Percentiles rank a stretch among this genome's conserved stretches.
Conservation (phyloP, 2,888 invertebrate species). For the Bimastos eiseni region DNA sequence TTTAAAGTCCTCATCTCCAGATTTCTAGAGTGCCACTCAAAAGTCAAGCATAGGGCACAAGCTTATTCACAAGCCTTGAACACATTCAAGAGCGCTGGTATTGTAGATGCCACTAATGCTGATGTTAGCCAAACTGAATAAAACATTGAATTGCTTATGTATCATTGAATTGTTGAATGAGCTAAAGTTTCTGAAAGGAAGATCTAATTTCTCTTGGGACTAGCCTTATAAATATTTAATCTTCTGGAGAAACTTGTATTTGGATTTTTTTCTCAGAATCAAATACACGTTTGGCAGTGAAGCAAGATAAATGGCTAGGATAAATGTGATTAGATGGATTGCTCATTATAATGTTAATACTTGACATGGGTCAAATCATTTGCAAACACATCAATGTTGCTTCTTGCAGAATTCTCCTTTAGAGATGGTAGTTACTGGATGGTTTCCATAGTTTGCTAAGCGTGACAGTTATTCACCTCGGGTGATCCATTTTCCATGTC, state of each 20-base stretch:
- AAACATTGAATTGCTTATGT: background rate
- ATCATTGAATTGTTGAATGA: background rate
- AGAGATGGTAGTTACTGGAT: background rate
- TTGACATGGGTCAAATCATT: background rate
- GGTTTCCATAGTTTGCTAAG: slow-evolving; percentile 21
- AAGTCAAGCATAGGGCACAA: no score
- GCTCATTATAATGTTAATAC: background rate
- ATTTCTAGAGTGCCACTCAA: no score
- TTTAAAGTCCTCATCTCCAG: no score
- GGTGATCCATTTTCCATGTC: slow-evolving; percentile 16
- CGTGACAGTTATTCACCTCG: slow-evolving; percentile 14
- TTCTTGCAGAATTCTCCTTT: slow-evolving; percentile 3
- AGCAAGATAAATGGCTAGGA: background rate
- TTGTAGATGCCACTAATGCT: background rate
- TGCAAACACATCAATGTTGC: background rate
- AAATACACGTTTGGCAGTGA: background rate
- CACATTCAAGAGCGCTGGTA: no score
- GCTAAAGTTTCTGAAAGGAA: background rate
- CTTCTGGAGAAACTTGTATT: background rate
- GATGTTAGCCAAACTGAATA: no score
- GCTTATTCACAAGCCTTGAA: no score
- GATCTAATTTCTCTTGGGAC: background rate
- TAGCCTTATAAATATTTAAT: background rate
- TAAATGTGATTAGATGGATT: background rate
- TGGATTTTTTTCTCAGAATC: background rate